Conservation (phyloP, 1,140 invertebrate genomes). For the Cotesia typhae region DNA sequence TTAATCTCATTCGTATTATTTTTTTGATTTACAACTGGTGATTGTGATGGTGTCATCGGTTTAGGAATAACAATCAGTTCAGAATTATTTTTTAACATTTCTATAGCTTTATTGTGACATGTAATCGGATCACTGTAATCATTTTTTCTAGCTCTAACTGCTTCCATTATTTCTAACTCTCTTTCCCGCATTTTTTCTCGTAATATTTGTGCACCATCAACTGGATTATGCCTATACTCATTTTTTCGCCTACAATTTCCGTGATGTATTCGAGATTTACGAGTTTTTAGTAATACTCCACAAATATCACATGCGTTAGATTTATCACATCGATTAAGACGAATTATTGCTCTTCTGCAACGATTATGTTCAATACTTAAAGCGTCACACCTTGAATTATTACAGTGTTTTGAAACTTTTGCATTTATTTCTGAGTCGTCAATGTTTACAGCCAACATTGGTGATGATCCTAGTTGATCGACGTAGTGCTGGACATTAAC, state of each 20-base stretch:
- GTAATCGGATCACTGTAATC: slow-evolving; percentile 54
- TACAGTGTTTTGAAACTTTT: slow-evolving; percentile 54
- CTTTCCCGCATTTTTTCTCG: slow-evolving; percentile 56
- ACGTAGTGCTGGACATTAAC: slow-evolving; percentile 54
- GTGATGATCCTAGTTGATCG: slow-evolving; percentile 48
- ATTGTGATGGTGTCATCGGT: slow-evolving; percentile 36
- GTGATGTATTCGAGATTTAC: slow-evolving; percentile 52
- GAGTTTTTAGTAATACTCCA: slow-evolving; percentile 47
- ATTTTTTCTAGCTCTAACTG: slow-evolving; percentile 45
- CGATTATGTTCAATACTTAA: slow-evolving; percentile 59
- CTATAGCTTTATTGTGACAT: slow-evolving; percentile 50
- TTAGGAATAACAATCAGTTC: slow-evolving; percentile 60
- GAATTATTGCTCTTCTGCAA: slow-evolving; percentile 53
- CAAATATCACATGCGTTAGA: slow-evolving; percentile 56
- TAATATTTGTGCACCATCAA: slow-evolving; percentile 47
- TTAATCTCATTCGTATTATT: background rate
- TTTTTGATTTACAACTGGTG: slow-evolving; percentile 25
- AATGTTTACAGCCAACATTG: slow-evolving; percentile 54
- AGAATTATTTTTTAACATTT: slow-evolving; percentile 55
- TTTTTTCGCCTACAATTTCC: slow-evolving; percentile 56
- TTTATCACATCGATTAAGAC: slow-evolving; percentile 50
- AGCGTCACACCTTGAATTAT: slow-evolving; percentile 53
- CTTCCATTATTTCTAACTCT: slow-evolving; percentile 57
- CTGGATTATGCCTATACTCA: slow-evolving; percentile 55
- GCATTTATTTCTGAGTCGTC: slow-evolving; percentile 54